phyloP scores from a whole-genome alignment of 92 coral and sea anemone species.

The Phymanthus crucifer region DNA sequence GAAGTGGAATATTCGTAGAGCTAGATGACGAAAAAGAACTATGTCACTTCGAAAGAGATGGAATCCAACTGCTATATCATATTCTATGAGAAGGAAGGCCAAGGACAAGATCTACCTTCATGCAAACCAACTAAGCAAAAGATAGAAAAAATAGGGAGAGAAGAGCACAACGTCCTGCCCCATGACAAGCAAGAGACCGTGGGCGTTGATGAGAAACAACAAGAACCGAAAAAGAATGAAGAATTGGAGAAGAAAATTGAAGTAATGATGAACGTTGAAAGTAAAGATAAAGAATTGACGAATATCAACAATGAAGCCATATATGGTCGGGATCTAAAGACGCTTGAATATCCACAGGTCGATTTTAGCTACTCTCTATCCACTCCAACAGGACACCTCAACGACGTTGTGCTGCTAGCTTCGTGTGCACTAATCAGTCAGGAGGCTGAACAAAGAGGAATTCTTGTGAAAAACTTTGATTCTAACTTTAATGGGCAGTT shows the following conservation, averaged over 20 bases:
- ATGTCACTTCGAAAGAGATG: background rate
- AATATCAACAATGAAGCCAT: background rate
- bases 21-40: background rate
- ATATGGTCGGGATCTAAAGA: background rate
- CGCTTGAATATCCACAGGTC: background rate
- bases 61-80: background rate
- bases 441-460: background rate
- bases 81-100: background rate
- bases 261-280: background rate
- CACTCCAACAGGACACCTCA: background rate
- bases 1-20: background rate
- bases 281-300: background rate
- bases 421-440: background rate
- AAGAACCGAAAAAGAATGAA: background rate
- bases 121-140: conserved; percentile 1
- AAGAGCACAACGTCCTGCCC: background rate
- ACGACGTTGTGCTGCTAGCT: background rate
- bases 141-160: background rate
- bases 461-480: background rate
- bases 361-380: background rate
- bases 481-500: background rate
- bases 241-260: background rate
- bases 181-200: background rate
- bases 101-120: background rate
- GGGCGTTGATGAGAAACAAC: background rate